Conservation (phyloP, 2,888 invertebrate species). For the Nomada fucata region DNA sequence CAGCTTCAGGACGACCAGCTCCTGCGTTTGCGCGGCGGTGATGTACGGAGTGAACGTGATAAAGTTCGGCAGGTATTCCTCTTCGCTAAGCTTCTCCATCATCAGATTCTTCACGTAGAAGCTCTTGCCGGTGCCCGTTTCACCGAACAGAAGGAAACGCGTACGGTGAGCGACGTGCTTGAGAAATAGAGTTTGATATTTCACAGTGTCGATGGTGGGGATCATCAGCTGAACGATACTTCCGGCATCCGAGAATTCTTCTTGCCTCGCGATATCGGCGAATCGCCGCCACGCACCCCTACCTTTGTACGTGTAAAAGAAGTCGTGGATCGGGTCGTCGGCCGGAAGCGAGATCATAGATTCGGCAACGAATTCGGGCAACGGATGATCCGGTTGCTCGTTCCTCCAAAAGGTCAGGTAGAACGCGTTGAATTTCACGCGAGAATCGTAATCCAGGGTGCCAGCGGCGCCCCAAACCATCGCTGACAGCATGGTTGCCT, state of each 20-base stretch:
- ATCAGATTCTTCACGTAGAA: slow-evolving; percentile 91
- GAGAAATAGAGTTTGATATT: slow-evolving; percentile 90
- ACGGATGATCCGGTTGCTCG: slow-evolving; percentile 84
- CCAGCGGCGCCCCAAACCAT: slow-evolving; percentile 95
- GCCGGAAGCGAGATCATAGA: slow-evolving; percentile 90
- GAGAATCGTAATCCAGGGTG: slow-evolving; percentile 90
- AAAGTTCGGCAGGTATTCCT: slow-evolving; percentile 90
- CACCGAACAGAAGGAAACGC: slow-evolving; percentile 91
- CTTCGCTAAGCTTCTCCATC: slow-evolving; percentile 89
- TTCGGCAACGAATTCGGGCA: slow-evolving; percentile 88
- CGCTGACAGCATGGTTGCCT: slow-evolving; percentile 90
- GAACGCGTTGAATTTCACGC: slow-evolving; percentile 88
- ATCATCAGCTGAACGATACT: slow-evolving; percentile 91
- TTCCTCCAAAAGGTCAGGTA: slow-evolving; percentile 86
- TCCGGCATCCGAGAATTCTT: slow-evolving; percentile 88
- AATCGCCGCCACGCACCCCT: slow-evolving; percentile 95
- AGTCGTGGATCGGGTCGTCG: slow-evolving; percentile 93
- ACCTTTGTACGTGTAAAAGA: slow-evolving; percentile 91
- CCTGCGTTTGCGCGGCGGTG: slow-evolving; percentile 92
- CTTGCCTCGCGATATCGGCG: slow-evolving; percentile 89
- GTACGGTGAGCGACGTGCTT: slow-evolving; percentile 90
- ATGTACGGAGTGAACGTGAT: slow-evolving; percentile 94
- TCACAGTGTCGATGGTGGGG: slow-evolving; percentile 94
- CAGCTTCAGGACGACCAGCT: slow-evolving; percentile 90
- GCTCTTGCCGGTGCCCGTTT: slow-evolving; percentile 95